Base-by-base conservation (phyloP, 1,140 invertebrate species). In the Galleria mellonella region DNA sequence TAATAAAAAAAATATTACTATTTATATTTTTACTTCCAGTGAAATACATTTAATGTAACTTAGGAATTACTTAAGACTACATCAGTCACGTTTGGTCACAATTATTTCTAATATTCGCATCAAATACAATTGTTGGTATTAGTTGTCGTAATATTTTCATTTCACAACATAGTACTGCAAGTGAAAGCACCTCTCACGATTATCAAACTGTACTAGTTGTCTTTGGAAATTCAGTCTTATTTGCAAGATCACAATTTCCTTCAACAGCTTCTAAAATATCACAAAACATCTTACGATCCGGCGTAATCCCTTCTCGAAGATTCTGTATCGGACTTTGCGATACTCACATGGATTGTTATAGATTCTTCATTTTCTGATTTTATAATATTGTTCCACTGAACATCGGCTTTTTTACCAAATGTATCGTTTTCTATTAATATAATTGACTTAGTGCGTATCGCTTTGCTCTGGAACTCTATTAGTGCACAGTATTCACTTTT, bases 391-490 rank as follows among this genome's bases (percentile, higher is more conserved):
- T 71, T 79, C 77, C 79, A 82, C 53, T 84, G 79, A 1, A 84
- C 66, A 48, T 84, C 77, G 6, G 81, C 82, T 59, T 83, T 85
- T 62, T 82, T 86, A 10, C 76, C 72, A 36, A 83, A 86, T 3
- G 70, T 55, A 50, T 83, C 78, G 49, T 85, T 83, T 33, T 84
- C 82, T 32, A 85, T 82, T 4, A 78, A 39, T 31, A 86, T 73
- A 27, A 72, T 78, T 6, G 72, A 79, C 63, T 84, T 86, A n/a
- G 73, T 84, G 42, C 67, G 57, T 12, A 85, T 44, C 0, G 74
- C 72, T 57, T 79, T 79, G 48, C 82, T 83, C 63, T 85, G 75
- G 49, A 86, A 86, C 43, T 86, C 82, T 9, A 86, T 68, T 6
- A 84, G 40, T 43, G 82, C 82, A 43, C 76, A 78, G 45, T 83